Evolutionary conservation across 2,113 vertebrate species (phyloP), one percentile per base, ranked within the genome.

Genomic region (Siphamia tubifer): DNA sequence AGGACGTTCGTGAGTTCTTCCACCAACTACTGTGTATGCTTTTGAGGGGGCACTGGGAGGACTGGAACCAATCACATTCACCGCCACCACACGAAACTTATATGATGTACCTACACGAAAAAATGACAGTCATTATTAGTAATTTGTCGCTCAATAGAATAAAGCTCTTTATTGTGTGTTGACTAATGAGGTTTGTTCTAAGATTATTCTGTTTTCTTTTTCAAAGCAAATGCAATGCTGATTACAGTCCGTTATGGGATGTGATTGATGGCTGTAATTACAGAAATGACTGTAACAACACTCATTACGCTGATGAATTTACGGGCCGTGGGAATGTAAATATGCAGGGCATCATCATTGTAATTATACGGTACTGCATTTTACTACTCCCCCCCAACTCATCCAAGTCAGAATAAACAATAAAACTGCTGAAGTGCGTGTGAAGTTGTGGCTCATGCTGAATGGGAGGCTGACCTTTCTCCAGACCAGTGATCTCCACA

Each of bases 31-130:
- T 7, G 96, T 67, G 1, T 99, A 97, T 0, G 96, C 96, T 83
- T 94, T 95, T 0, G 98, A 99, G 0, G 96, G 92, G 0, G 95
- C 94, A 0, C 98, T 99, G 57, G 96, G 95, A 20, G 96, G 95
- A 0, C 98, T 99, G 78, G 96, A 94, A 2, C 98, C 97, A 21
- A 98, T 90, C 68, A 97, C 96, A 39, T 99, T 99, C 84, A 98
- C 87, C 0, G 96, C 97, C 43, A 96, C 92, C 11, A 99, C 98
- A 1, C 98, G 93, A 64, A 99, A 99, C 68, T 97, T 98, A 60
- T 99, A 99, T 21, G 97, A 97, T 0, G 82, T 96, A 27, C 97
- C 97, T 99, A 16, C 0, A 38, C 61, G 28, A 73, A 68, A 34
- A 49, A 3, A 19, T 19, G 27, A 0, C 1, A 30, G 24, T 27